Base-by-base conservation (phyloP, 2,888 invertebrate species). In the Danaus chrysippus region DNA sequence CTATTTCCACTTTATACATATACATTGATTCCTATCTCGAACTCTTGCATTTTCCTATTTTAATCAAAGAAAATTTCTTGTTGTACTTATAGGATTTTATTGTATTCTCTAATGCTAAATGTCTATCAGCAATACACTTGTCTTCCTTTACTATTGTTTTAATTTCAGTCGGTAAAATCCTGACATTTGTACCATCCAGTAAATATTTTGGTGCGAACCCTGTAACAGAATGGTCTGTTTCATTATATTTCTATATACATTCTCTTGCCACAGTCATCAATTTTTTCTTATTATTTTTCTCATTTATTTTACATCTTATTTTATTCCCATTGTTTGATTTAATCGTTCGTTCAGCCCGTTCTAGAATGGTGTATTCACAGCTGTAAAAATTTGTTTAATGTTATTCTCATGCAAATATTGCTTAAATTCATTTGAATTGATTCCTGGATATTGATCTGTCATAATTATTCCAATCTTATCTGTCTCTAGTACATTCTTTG, bases 121-220 rank as follows among this genome's bases (percentile, higher is more conserved):
- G n/a, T n/a, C n/a, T n/a, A n/a, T n/a, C n/a, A n/a, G n/a, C n/a
- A n/a, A n/a, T n/a, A n/a, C n/a, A n/a, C n/a, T n/a, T n/a, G n/a
- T n/a, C n/a, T n/a, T n/a, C n/a, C n/a, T n/a, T n/a, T n/a, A n/a
- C n/a, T n/a, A n/a, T n/a, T n/a, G n/a, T n/a, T n/a, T n/a, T 54
- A 54, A n/a, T n/a, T n/a, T n/a, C n/a, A n/a, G n/a, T n/a, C n/a
- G n/a, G n/a, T n/a, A n/a, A 23, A 19, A 41, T 54, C 17, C 54
- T 54, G 54, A 54, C 54, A 54, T 54, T 54, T 54, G 54, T 54
- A 54, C 54, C 58, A 12, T 49, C 58, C 15, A 58, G 49, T 52
- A 58, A 49, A 58, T 58, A 58, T 58, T 58, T 58, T 49, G 58
- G 58, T 58, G 49, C 58, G 41, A 58, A 58, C n/a, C 58, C 58